These are phyloP conservation scores for Mormyrus iriodes DNA, from an alignment of 2,113 vertebrate genomes.

Conservation along the genomic window DNA sequence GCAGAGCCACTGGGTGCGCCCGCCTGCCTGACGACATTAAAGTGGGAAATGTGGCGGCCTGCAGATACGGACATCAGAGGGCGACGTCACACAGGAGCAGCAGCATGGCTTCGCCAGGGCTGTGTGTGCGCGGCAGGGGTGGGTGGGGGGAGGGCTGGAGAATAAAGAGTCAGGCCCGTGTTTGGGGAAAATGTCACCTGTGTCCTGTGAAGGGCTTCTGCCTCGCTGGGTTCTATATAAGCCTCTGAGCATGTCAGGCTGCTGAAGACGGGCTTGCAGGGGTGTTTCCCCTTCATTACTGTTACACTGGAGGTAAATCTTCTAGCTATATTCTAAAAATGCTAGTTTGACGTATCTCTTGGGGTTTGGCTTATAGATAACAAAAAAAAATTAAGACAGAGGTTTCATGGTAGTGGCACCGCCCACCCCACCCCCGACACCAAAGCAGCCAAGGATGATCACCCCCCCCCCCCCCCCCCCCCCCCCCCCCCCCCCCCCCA, in stretches of 20 bases:
- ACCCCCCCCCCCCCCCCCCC: too few relatives aligned
- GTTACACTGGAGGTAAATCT: background rate
- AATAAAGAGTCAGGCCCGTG: background rate
- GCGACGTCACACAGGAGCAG: background rate
- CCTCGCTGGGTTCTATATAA: background rate
- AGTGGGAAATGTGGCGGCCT: conserved; percentile 77
- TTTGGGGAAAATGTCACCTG: conserved; percentile 9
- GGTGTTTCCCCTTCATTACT: background rate
- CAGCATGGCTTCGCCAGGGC: background rate
- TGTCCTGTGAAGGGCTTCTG: background rate
- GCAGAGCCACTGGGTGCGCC: conserved; percentile 51
- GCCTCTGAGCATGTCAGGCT: background rate
- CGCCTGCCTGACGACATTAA: conserved; percentile 64
- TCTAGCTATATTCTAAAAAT: background rate
- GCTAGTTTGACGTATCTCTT: background rate
- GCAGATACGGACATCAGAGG: conserved; percentile 69
- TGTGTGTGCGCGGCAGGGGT: background rate
- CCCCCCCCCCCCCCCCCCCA: too few relatives aligned
- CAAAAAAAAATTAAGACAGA: background rate
- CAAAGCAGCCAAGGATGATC: too few relatives aligned
- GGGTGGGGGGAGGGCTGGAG: background rate
- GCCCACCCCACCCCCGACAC: background rate
- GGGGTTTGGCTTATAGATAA: background rate
- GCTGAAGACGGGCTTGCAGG: background rate
- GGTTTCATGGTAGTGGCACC: background rate